These are phyloP conservation scores for Papilio elwesi DNA, from an alignment of 2,888 invertebrate species.

Conservation along the genomic window DNA sequence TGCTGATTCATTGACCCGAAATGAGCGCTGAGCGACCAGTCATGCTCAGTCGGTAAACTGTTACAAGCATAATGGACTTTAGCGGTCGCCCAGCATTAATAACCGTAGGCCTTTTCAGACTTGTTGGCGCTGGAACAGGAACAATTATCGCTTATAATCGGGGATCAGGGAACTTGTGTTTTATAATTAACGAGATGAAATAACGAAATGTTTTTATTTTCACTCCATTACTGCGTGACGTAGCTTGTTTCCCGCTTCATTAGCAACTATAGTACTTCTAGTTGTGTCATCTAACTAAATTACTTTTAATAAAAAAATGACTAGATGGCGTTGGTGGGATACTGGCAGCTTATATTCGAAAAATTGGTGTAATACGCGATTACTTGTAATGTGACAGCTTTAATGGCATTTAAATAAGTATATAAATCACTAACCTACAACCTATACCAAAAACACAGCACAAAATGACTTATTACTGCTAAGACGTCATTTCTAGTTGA, in stretches of 20 bases:
- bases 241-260: background rate
- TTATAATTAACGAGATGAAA: background rate
- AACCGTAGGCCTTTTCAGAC: slow-evolving; percentile 12
- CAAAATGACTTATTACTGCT: background rate
- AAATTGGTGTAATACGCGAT: too few relatives aligned
- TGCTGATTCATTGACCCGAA: slow-evolving; percentile 34
- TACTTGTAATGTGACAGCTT: too few relatives aligned
- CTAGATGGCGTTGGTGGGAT: too few relatives aligned
- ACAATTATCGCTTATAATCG: slow-evolving; percentile 13
- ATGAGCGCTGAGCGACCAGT: slow-evolving; percentile 16
- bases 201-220: background rate
- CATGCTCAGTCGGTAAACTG: slow-evolving; percentile 24
- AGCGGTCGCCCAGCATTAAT: slow-evolving; percentile 25
- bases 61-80: slow-evolving; percentile 21
- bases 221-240: slow-evolving; percentile 1
- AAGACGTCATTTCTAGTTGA: background rate
- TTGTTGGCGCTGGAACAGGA: slow-evolving; percentile 14
- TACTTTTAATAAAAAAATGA: background rate
- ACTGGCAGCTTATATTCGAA: too few relatives aligned
- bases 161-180: background rate
- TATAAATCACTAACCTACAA: too few relatives aligned
- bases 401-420: too few relatives aligned
- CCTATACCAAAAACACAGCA: too few relatives aligned
- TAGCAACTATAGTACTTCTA: background rate
- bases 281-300: background rate